Evolutionary conservation across 2,888 invertebrate genomes (phyloP), one percentile per base, ranked within the genome.

Genomic region (Chesias legatella): DNA sequence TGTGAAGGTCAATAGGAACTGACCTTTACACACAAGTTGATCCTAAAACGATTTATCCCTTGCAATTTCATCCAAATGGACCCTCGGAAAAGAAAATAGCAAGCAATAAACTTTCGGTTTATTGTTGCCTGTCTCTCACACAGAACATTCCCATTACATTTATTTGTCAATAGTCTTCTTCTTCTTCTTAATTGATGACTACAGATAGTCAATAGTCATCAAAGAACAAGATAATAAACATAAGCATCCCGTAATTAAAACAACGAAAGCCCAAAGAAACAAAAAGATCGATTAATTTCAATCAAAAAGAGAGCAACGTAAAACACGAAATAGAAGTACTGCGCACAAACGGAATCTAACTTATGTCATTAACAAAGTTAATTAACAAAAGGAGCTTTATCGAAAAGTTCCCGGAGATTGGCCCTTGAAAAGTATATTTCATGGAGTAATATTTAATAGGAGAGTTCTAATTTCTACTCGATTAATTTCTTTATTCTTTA

Each of bases 351-450:
- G 49, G 44, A 54, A 59, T 43, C 31, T 43, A 68, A 68, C 63
- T 69, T 67, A 58, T 47, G 57, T 67, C 68, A 69, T 70, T 67
- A 70, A 56, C 48, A 41, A 55, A 55, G 52, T 55, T 55, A 55
- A 55, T 55, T 55, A 55, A 52, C 52, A 51, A 55, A 55, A 49
- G 43, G 45, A 48, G 70, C 73, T 73, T 70, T 72, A 73, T 74
- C 58, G 62, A 58, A 58, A 73, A 75, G 59, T 72, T 72, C 52
- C 48, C 29, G 58, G 44, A 57, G 47, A 51, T 53, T 47, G 53
- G 34, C 43, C 42, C 33, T 36, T 46, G 32, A 54, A 43, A 50
- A 48, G 46, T 57, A 41, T 58, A 55, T 51, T 47, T 47, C 50
- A 49, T 47, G 54, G 53, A 63, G 55, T 58, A 45, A 55, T 43